Conservation (phyloP, 64 coral and sea anemone species). For the Anthopleura sola region DNA sequence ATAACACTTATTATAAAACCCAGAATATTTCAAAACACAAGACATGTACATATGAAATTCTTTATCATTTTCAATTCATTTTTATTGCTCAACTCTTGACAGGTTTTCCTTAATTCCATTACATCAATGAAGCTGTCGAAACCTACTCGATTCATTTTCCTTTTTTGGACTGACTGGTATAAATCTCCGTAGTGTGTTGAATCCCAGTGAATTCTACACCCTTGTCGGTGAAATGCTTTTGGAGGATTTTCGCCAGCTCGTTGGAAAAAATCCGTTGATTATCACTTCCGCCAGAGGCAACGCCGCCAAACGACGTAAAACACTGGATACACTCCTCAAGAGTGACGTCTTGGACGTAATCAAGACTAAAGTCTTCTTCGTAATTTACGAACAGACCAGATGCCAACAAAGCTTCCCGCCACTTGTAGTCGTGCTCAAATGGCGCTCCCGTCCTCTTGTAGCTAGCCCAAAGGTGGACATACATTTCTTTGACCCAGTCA, state of each 20-base stretch:
- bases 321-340: neutral
- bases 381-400: neutral
- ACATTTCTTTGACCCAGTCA: neutral
- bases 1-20: too few relatives aligned
- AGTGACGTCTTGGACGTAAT: neutral
- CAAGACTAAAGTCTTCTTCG: neutral
- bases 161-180: neutral
- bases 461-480: neutral
- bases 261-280: neutral
- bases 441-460: neutral
- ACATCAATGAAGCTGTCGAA: too few relatives aligned
- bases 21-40: too few relatives aligned
- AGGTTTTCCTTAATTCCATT: too few relatives aligned
- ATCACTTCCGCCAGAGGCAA: neutral
- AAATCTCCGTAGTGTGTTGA: neutral
- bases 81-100: too few relatives aligned
- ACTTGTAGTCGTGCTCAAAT: neutral
- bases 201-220: neutral
- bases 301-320: neutral
- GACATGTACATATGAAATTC: too few relatives aligned
- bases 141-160: neutral
- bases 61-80: too few relatives aligned
- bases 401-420: neutral
- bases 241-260: neutral
- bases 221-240: neutral